Evolutionary conservation across 2,113 vertebrate species (phyloP).

Genomic region (Nycticebus coucang): DNA sequence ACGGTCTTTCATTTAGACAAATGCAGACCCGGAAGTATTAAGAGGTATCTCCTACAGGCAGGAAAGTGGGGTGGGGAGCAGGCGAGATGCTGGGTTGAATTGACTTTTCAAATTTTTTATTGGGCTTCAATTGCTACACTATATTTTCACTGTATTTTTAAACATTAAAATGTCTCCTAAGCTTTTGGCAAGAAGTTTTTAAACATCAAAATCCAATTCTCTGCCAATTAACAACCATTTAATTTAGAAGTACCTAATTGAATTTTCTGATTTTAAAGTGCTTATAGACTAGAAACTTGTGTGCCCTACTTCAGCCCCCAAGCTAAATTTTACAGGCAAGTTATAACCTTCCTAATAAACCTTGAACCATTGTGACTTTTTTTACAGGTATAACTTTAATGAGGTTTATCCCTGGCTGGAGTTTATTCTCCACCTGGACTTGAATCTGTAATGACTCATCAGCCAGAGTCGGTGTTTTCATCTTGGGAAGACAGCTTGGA

Average conservation of each 20-base stretch:
- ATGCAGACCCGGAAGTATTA: not conserved
- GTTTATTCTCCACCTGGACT: slow-evolving; percentile 55
- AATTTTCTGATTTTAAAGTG: slow-evolving; percentile 4
- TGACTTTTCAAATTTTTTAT: slow-evolving; percentile 34
- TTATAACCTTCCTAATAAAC: slow-evolving; percentile 58
- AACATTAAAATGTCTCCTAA: slow-evolving; percentile 46
- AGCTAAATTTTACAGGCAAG: slow-evolving; percentile 36
- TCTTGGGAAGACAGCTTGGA: not conserved
- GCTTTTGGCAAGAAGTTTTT: slow-evolving; percentile 60
- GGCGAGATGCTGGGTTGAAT: not conserved
- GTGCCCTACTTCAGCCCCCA: not conserved
- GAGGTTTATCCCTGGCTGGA: slow-evolving; percentile 42
- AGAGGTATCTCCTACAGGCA: not conserved
- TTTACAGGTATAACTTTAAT: slow-evolving; percentile 58
- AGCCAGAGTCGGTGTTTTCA: not conserved
- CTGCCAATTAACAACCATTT: slow-evolving; percentile 60
- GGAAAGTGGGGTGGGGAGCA: not conserved
- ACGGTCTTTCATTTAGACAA: slow-evolving; percentile 12
- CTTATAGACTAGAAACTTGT: slow-evolving; percentile 22
- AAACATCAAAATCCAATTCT: slow-evolving; percentile 65
- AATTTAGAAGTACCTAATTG: slow-evolving; percentile 51
- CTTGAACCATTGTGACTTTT: slow-evolving; percentile 41
- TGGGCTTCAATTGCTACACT: not conserved
- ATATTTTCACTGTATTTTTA: slow-evolving; percentile 47
- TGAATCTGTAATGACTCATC: slow-evolving; percentile 28